A percentile compares a stretch with the other conserved stretches of the same genome.
Evolutionary conservation across 2,113 vertebrate species (phyloP).

Genomic region (Thryonomys swinderianus): DNA sequence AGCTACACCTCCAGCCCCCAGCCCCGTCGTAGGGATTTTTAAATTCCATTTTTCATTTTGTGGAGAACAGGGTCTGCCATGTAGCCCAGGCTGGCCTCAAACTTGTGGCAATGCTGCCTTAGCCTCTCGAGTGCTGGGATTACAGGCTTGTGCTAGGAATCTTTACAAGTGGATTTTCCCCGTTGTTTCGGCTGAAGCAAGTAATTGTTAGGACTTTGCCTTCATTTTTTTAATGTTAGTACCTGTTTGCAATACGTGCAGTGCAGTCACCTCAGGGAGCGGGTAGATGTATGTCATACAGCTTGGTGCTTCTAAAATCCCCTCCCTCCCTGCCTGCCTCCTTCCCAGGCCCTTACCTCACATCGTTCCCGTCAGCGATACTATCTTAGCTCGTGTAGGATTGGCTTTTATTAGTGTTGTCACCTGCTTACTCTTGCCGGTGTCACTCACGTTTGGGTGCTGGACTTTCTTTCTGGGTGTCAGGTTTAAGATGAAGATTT

Average conservation of each 20-base stretch:
- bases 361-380: not conserved
- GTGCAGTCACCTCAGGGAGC: not conserved
- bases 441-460: not conserved
- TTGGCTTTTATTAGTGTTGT: not conserved
- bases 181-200: not conserved
- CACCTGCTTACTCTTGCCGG: not conserved
- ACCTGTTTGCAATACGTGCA: not conserved
- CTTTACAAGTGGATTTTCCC: not conserved
- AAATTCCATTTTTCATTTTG: not conserved
- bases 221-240: not conserved
- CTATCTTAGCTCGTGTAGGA: not conserved
- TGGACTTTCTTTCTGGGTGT: too few species aligned
- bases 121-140: not conserved
- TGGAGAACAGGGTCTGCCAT: not conserved
- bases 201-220: not conserved
- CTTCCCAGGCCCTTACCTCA: not conserved
- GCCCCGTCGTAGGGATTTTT: not conserved
- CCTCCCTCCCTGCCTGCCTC: not conserved
- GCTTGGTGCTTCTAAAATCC: not conserved
- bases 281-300: not conserved
- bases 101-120: not conserved
- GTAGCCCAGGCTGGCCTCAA: not conserved
- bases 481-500: not conserved
- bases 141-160: not conserved
- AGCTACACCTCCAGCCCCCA: not conserved